These are phyloP conservation scores for Gobio gobio DNA, from an alignment of 2,113 vertebrate species.

Conservation along the genomic window DNA sequence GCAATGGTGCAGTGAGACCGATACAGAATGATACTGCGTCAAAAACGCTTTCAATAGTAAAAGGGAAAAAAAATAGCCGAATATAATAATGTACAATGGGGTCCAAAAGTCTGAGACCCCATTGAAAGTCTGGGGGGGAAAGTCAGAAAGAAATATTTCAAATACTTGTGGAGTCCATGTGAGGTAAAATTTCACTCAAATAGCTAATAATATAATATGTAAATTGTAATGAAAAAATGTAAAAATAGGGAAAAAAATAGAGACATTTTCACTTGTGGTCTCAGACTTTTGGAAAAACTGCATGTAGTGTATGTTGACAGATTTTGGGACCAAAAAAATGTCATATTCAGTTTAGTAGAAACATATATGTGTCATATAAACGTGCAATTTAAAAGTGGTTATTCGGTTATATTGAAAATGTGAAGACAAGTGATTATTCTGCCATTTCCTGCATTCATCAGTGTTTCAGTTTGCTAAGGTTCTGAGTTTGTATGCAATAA, in stretches of 20 bases:
- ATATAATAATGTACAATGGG: not conserved
- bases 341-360: no score
- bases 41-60: not conserved
- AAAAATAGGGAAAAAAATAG: not conserved
- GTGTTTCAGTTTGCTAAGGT: not conserved
- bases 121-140: not conserved
- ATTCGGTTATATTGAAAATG: not conserved
- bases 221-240: not conserved
- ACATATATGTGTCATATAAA: no score
- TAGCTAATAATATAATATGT: not conserved
- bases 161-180: not conserved
- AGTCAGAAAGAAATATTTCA: no score
- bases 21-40: slow-evolving; percentile 15
- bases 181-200: not conserved
- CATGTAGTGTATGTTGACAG: not conserved
- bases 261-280: not conserved
- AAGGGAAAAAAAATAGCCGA: not conserved
- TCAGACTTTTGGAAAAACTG: no score
- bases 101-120: not conserved
- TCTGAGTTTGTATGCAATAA: not conserved
- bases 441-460: not conserved
- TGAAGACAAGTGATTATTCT: not conserved
- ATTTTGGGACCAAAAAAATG: no score
- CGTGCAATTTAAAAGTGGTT: not conserved
- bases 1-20: not conserved